These are phyloP conservation scores for Acanthacorydalis orientalis DNA, from an alignment of 2,888 invertebrate species.

Conservation along the genomic window DNA sequence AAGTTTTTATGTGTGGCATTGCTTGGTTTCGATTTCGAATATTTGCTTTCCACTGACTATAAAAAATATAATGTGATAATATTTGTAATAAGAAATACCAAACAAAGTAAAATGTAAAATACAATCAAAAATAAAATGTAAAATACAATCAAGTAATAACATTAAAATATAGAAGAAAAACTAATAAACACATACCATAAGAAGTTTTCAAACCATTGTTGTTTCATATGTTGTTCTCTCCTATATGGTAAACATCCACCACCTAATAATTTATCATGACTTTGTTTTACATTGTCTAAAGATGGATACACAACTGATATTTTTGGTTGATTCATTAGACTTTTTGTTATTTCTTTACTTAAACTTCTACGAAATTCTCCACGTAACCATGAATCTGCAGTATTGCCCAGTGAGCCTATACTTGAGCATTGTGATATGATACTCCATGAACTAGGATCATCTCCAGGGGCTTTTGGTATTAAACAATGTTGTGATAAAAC, in stretches of 20 bases:
- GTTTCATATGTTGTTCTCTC: conserved; percentile 59
- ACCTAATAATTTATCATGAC: conserved; percentile 70
- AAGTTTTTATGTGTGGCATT: conserved; percentile 92
- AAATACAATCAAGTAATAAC: conserved; percentile 5
- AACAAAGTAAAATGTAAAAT: not conserved
- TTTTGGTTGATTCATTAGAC: conserved; percentile 33
- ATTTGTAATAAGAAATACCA: conserved; percentile 5
- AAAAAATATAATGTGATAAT: conserved; percentile 11
- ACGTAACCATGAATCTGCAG: conserved; percentile 54
- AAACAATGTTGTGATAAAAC: conserved; percentile 48
- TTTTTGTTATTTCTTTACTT: conserved; percentile 33
- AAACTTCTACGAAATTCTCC: conserved; percentile 54
- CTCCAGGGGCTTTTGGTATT: conserved; percentile 25
- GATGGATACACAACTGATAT: conserved; percentile 59
- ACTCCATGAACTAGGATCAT: conserved; percentile 39
- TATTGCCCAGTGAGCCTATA: conserved; percentile 69
- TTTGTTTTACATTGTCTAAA: conserved; percentile 65
- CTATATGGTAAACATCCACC: conserved; percentile 83
- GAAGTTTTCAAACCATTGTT: conserved; percentile 62
- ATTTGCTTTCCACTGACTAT: conserved; percentile 72
- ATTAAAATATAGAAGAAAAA: conserved; percentile 2
- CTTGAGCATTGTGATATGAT: conserved; percentile 81
- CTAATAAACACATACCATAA: conserved; percentile 44
- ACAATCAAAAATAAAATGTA: not conserved
- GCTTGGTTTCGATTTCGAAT: conserved; percentile 53